Percentiles rank a stretch among this genome's conserved stretches.
Conservation (phyloP, 2,888 invertebrate genomes). For the Ornithoptera priamus region DNA sequence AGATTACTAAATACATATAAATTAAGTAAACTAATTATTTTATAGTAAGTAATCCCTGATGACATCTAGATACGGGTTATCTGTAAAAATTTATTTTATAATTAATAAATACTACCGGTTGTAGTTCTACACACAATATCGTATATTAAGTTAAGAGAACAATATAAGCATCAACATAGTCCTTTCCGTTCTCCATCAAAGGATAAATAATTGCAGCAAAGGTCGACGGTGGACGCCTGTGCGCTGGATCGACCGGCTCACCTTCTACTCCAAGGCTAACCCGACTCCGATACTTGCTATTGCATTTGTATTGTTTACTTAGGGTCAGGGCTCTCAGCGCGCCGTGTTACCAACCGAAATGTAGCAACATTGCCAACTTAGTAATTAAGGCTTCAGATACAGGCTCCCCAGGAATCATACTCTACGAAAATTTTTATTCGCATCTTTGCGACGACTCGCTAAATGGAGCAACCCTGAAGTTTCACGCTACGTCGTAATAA, state of each 20-base stretch:
- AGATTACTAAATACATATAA: no score
- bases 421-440: no score
- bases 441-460: no score
- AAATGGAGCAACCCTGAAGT: no score
- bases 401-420: background rate
- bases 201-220: conserved; percentile 22
- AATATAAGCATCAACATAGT: background rate
- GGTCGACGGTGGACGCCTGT: conserved; percentile 20
- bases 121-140: no score
- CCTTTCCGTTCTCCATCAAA: conserved; percentile 24
- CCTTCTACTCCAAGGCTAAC: conserved; percentile 21
- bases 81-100: no score
- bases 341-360: conserved; percentile 13
- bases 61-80: no score
- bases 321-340: conserved; percentile 18
- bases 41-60: no score
- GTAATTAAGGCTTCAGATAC: background rate
- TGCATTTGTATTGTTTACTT: conserved; percentile 16
- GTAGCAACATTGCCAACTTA: background rate
- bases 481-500: no score
- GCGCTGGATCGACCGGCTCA: conserved; percentile 11
- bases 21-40: no score
- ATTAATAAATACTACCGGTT: no score
- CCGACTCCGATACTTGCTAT: conserved; percentile 1
- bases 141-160: no score